Evolutionary conservation across 2,888 invertebrate species (phyloP).

Genomic region (Limnephilus lunatus): DNA sequence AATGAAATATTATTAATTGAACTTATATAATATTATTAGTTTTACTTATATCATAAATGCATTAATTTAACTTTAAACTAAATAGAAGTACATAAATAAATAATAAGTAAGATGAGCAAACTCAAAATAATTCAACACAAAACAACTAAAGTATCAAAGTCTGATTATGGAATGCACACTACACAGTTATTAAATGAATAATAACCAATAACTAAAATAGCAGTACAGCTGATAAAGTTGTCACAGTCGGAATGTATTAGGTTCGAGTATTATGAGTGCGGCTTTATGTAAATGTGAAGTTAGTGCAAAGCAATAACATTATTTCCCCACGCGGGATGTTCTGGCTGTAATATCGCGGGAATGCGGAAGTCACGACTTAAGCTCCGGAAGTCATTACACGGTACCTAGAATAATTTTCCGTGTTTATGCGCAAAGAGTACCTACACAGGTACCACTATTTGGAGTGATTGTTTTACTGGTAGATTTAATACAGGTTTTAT

Average conservation of each 20-base stretch:
- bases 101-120: too few relatives aligned
- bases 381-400: conserved; percentile 8
- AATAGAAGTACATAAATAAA: too few relatives aligned
- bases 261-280: not conserved
- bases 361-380: conserved; percentile 30
- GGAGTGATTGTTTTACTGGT: not conserved
- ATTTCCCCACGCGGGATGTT: conserved; percentile 18
- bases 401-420: not conserved
- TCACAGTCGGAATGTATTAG: conserved; percentile 10
- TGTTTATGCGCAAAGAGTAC: not conserved
- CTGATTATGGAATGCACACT: too few relatives aligned
- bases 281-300: not conserved
- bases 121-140: too few relatives aligned
- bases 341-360: not conserved
- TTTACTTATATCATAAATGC: too few relatives aligned
- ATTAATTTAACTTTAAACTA: too few relatives aligned
- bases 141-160: too few relatives aligned
- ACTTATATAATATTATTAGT: too few relatives aligned
- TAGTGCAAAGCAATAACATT: not conserved
- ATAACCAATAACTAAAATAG: not conserved
- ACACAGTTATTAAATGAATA: not conserved
- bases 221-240: not conserved
- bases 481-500: not conserved
- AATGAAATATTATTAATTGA: too few relatives aligned
- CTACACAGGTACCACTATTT: not conserved